Evolutionary conservation across 2,797 vertebrate species (phyloP).

Genomic region (Phoxinus dragarum): DNA sequence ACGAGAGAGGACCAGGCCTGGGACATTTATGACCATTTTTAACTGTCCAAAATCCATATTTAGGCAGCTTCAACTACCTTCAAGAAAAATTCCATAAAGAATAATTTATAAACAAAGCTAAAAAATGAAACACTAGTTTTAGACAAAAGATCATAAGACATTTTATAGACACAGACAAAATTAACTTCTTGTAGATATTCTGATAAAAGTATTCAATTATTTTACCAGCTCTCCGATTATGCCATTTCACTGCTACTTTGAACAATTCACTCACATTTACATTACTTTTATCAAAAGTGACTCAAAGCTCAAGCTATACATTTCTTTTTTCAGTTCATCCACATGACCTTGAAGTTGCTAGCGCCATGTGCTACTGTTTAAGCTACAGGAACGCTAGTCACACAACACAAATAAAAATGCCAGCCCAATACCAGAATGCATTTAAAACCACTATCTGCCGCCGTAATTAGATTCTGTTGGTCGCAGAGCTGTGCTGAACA

Average conservation of each 20-base stretch:
- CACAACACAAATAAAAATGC: background rate
- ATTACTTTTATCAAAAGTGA: background rate
- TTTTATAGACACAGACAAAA: background rate
- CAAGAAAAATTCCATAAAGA: background rate
- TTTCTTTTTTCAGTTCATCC: background rate
- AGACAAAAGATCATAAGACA: background rate
- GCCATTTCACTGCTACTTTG: background rate
- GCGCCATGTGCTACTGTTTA: background rate
- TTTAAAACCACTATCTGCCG: conserved; percentile 14
- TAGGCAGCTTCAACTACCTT: background rate
- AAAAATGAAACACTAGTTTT: background rate
- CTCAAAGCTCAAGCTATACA: background rate
- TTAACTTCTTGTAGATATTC: background rate
- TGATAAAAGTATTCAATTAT: background rate
- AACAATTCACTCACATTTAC: background rate
- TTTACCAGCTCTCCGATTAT: background rate
- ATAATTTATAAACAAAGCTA: background rate
- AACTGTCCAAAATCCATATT: background rate
- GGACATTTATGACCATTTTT: background rate
- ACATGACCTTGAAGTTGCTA: conserved; percentile 6
- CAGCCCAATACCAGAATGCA: conserved; percentile 4
- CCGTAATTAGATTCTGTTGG: conserved; percentile 35
- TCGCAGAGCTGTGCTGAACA: conserved; percentile 24
- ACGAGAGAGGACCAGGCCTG: too few species aligned
- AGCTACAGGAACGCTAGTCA: background rate